Conservation (phyloP, 2,888 invertebrate genomes). For the Agonum fuliginosum region DNA sequence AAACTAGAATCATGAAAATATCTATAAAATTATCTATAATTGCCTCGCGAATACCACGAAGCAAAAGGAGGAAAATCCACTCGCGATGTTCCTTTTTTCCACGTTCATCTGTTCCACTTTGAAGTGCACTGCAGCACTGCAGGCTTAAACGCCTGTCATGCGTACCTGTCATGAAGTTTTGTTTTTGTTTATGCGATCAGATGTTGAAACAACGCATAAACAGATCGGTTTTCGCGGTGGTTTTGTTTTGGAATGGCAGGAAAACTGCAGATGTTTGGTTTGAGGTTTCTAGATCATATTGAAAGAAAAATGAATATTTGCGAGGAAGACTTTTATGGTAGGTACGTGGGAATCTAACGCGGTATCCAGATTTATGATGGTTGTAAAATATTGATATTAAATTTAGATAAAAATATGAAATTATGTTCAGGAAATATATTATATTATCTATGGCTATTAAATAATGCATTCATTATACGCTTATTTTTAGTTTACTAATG, state of each 20-base stretch:
- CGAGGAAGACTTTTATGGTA: neutral
- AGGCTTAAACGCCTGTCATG: conserved; percentile 38
- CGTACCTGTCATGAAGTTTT: conserved; percentile 25
- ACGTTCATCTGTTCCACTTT: conserved; percentile 31
- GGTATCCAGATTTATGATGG: neutral
- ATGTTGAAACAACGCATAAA: conserved; percentile 24
- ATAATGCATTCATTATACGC: too few species aligned
- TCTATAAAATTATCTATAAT: conserved; percentile 44
- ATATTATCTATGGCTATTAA: too few species aligned
- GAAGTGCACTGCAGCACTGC: conserved; percentile 1
- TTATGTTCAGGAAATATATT: too few species aligned
- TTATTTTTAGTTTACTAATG: too few species aligned
- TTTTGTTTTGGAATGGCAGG: conserved; percentile 35
- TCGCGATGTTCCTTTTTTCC: conserved; percentile 1
- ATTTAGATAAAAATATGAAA: too few species aligned
- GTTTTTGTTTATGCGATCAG: conserved; percentile 51
- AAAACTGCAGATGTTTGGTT: neutral
- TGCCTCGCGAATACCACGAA: neutral
- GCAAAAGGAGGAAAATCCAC: conserved; percentile 30
- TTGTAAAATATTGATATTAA: too few species aligned
- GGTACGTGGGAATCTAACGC: neutral
- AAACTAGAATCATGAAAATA: conserved; percentile 16
- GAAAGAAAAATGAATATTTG: neutral
- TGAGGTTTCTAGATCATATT: neutral
- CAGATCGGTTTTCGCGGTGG: conserved; percentile 7